Conservation (phyloP, 2,113 vertebrate species). For the Leptodactylus fuscus region DNA sequence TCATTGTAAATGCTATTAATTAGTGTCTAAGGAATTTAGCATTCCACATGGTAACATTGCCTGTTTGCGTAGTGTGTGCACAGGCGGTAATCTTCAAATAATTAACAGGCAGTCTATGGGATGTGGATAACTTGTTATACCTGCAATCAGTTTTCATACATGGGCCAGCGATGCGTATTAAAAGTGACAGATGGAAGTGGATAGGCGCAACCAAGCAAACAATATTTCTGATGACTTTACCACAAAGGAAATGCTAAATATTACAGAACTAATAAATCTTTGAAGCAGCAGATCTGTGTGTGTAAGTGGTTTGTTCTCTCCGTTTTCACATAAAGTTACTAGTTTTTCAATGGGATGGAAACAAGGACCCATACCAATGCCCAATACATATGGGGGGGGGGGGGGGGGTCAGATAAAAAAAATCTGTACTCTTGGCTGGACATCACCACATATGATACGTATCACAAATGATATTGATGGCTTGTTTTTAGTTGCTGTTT, state of each 20-base stretch:
- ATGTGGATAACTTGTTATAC: slow-evolving; percentile 57
- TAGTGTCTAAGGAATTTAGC: slow-evolving; percentile 45
- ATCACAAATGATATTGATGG: no score
- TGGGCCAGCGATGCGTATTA: slow-evolving; percentile 36
- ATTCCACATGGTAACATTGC: slow-evolving; percentile 23
- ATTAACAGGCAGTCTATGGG: slow-evolving; percentile 46
- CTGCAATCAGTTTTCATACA: slow-evolving; percentile 59
- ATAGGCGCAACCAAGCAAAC: slow-evolving; percentile 42
- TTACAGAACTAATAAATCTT: background rate
- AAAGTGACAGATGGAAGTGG: slow-evolving; percentile 55
- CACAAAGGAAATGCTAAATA: slow-evolving; percentile 28
- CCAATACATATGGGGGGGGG: no score
- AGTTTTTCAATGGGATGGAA: background rate
- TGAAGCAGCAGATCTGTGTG: background rate
- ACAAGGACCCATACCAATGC: background rate
- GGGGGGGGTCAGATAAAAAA: no score
- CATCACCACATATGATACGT: no score
- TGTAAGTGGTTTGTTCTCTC: background rate
- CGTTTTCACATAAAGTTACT: background rate
- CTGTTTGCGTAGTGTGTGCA: slow-evolving; percentile 28
- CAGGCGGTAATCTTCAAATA: slow-evolving; percentile 43
- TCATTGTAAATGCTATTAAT: slow-evolving; percentile 59
- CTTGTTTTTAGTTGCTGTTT: no score
- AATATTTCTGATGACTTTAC: slow-evolving; percentile 54
- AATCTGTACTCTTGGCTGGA: no score